phyloP scores from a whole-genome alignment of 2,888 invertebrate genomes.

The Volucella zonaria region DNA sequence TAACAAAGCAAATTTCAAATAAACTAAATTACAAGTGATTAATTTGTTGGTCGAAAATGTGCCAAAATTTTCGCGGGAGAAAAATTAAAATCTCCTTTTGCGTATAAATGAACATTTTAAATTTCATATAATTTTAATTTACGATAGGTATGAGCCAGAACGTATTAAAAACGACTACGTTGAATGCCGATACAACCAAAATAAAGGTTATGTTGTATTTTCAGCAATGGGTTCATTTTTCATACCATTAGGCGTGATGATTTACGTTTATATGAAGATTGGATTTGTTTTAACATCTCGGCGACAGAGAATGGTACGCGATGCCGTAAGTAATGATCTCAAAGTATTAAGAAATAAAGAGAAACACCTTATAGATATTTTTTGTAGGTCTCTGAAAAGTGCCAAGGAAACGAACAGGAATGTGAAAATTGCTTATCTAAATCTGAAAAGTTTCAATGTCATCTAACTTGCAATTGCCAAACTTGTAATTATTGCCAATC shows the following conservation, averaged over 20 bases:
- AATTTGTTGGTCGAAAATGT: too few species aligned
- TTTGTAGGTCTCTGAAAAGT: conserved; percentile 80
- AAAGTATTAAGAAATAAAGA: background rate
- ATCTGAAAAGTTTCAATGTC: conserved; percentile 79
- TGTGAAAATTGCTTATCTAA: conserved; percentile 80
- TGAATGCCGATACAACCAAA: conserved; percentile 94
- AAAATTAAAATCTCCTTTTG: background rate
- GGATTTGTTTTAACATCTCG: conserved; percentile 92
- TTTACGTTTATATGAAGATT: conserved; percentile 96
- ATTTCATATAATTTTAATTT: conserved; percentile 20
- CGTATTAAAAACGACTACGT: conserved; percentile 85
- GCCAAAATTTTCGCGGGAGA: too few species aligned
- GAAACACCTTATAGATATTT: background rate
- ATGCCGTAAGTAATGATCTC: conserved; percentile 81
- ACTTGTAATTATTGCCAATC: conserved; percentile 74
- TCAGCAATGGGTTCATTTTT: conserved; percentile 98
- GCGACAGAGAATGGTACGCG: conserved; percentile 88
- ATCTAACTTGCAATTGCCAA: conserved; percentile 75
- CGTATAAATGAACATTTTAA: background rate
- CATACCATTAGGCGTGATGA: conserved; percentile 96
- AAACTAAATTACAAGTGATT: too few species aligned
- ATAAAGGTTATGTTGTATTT: conserved; percentile 96
- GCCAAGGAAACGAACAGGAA: conserved; percentile 80
- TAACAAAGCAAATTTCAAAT: too few species aligned
- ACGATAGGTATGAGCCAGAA: conserved; percentile 90